Evolutionary conservation across 2,888 invertebrate genomes (phyloP), one percentile per base, ranked within the genome.

Genomic region (Drosophila kambysellisi): DNA sequence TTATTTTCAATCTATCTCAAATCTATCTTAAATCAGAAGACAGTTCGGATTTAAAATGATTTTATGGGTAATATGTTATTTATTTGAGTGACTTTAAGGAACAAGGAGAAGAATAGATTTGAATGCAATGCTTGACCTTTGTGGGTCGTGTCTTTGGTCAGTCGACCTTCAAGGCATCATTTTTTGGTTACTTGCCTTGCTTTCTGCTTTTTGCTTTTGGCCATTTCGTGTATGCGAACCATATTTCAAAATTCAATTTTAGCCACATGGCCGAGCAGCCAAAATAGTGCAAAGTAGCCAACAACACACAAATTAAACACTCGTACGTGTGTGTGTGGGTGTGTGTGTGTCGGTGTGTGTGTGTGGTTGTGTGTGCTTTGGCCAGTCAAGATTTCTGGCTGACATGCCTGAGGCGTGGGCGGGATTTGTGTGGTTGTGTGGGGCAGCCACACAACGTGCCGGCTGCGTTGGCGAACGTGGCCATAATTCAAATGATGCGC

Each of bases 401-500:
- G 39, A 41, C 54, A 37, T 32, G 46, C 66, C 56, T 41, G 4
- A 46, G 30, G 48, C 54, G 54, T 65, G 30, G 41, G 56, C 29
- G 30, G 41, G 35, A 7, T 33, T 50, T n/a, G 25, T 39, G 25
- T 39, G 41, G 35, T 29, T 25, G 17, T 54, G 29, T 39, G 35
- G n/a, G 67, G 59, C 67, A 63, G 51, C 51, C 70, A 70, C 56
- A 67, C 72, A 61, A 65, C 65, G 74, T 72, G 73, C 83, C 81
- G 79, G 78, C 81, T 88, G 84, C 79, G 73, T 75, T 72, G 66
- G 63, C 65, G 79, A 81, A 85, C 85, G 85, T 88, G 85, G 87
- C 50, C 84, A 85, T 85, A 85, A 85, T 88, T 85, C 89, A 85
- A 85, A 85, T 79, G 87, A 85, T 74, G 87, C 84, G 89, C 70